Base-by-base conservation (phyloP, 2,888 invertebrate species). In the Dasypogon diadema region DNA sequence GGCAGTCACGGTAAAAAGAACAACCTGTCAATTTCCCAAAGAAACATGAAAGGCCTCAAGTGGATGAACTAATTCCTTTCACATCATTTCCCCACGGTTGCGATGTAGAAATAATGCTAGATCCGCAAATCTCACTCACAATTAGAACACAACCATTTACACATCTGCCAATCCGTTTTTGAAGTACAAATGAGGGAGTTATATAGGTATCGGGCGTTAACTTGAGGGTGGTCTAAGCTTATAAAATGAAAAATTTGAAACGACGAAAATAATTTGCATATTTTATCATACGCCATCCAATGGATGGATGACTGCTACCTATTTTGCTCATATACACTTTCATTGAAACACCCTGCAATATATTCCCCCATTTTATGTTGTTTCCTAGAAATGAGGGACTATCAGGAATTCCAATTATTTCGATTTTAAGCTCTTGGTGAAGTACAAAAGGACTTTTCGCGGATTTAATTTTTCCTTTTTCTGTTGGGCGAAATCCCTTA, bases 81-180 rank as follows among this genome's bases (percentile, higher is more conserved):
- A 51, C 68, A 51, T 68, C 51, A 68, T 70, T 70, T 70, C 70
- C 70, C 34, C 54, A 30, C 21, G n/a, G n/a, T 22, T 22, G 21
- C 54, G 8, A n/a, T n/a, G 10, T 14, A 30, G 4, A 37, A 68
- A 22, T 26, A n/a, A 16, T 51, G 70, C 70, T 34, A 46, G 56
- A 73, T 73, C 58, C 58, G 16, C 56, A 73, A 73, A 73, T 74
- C 74, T 74, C 18, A 73, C 48, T 74, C 74, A 46, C 74, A 60
- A 73, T 74, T 74, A 74, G 58, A 58, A 48, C 48, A 16, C 56
- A 48, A 42, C 56, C 58, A 74, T 74, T 74, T 74, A 58, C 58
- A 48, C 58, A 74, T 74, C 74, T 74, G 74, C 56, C 74, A 74
- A 74, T 74, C 55, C 48, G 42, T 58, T 56, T 73, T 73, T 73